Percentiles rank a stretch among this genome's conserved stretches.
These are phyloP conservation scores for Gobiocypris rarus DNA, from an alignment of 2,113 vertebrate genomes.

Conservation along the genomic window DNA sequence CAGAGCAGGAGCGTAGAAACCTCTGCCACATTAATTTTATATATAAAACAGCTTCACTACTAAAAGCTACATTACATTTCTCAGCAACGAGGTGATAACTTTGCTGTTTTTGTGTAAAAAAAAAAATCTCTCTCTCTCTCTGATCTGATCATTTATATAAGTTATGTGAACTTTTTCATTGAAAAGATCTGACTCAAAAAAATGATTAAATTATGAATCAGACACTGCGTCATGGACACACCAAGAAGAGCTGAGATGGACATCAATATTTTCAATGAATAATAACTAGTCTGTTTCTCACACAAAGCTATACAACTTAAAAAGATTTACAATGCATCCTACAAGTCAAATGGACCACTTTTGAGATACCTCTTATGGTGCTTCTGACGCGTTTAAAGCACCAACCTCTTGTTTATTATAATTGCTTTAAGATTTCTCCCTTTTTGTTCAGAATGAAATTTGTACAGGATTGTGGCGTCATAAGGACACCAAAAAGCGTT, in stretches of 20 bases:
- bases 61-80: too few species aligned
- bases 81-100: too few species aligned
- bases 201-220: background rate
- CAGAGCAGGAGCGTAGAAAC: too few species aligned
- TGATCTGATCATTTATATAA: background rate
- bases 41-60: too few species aligned
- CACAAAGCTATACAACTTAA: background rate
- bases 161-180: background rate
- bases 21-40: too few species aligned
- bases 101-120: too few species aligned
- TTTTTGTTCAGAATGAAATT: background rate
- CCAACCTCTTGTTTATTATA: too few species aligned
- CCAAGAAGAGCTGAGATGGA: background rate
- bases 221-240: background rate
- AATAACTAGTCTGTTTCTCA: background rate
- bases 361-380: background rate
- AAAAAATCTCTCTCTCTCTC: too few species aligned
- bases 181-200: background rate
- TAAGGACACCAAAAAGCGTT: too few species aligned
- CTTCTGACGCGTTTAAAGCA: background rate
- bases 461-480: background rate
- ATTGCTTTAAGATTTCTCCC: background rate
- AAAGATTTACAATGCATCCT: background rate
- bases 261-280: background rate
- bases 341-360: background rate